A percentile compares a stretch with the other conserved stretches of the same genome.
phyloP scores from a whole-genome alignment of 1,140 invertebrate species.

The Pseudomyrmex dendroicus region DNA sequence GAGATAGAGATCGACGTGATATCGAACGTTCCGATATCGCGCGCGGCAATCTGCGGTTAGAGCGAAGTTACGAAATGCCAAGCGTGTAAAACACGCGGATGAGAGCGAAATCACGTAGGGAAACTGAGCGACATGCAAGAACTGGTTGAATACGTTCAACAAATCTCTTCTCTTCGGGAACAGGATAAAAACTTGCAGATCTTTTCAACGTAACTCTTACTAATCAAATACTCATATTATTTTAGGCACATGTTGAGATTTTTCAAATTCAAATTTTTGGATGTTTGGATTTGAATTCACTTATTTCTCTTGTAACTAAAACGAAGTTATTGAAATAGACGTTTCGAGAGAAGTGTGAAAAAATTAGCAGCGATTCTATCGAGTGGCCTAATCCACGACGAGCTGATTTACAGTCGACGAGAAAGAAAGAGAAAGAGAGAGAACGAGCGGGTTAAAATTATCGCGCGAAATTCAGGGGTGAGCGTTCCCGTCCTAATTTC shows the following conservation, averaged over 20 bases:
- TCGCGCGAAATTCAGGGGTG: constrained; percentile 24
- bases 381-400: not conserved
- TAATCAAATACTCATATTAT: not conserved
- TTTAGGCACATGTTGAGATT: too few relatives aligned
- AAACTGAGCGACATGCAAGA: constrained; percentile 10
- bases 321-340: too few relatives aligned
- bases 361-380: constrained; percentile 35
- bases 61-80: constrained; percentile 29
- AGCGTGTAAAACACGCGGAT: constrained; percentile 79
- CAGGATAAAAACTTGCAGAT: not conserved
- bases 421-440: constrained; percentile 26
- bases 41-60: constrained; percentile 31
- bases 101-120: constrained; percentile 61
- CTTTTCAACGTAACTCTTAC: not conserved
- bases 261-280: too few relatives aligned
- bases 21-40: constrained; percentile 27
- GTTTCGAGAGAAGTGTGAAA: not conserved
- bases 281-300: too few relatives aligned
- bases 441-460: constrained; percentile 46
- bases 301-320: too few relatives aligned
- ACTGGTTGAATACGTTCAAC: constrained; percentile 16
- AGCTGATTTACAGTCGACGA: constrained; percentile 40
- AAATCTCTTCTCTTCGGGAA: not conserved
- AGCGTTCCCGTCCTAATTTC: constrained; percentile 49
- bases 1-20: constrained; percentile 32